Base-by-base conservation (phyloP, 2,113 vertebrate species). In the Connochaetes taurinus region DNA sequence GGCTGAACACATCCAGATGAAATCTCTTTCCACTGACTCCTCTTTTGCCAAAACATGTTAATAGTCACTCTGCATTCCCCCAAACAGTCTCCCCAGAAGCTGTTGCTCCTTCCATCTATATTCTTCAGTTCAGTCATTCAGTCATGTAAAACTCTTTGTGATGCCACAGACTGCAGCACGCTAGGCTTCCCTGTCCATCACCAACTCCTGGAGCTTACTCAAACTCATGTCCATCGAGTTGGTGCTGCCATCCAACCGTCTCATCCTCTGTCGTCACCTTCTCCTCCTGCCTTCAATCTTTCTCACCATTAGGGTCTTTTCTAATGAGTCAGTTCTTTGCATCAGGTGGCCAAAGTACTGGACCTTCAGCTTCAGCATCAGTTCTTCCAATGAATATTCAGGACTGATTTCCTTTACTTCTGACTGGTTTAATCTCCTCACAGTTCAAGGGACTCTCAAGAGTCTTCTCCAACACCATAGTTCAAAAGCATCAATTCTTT, bases 1-100 rank as follows among this genome's bases (percentile, higher is more conserved):
- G 76, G 74, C 74, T 53, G 47, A 94, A 40, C 19, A 85, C 29
- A 89, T 94, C 67, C n/a, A 88, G 78, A 86, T 36, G 50, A 93
- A 95, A 87, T 57, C 27, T 21, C 80, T 87, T 47, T 64, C 50
- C 23, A 55, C 13, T 92, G 58, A 16, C n/a, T 50, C 9, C 33
- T 91, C 83, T 74, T 83, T 23, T 88, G 83, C 64, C 21, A 89
- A 71, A 89, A 90, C 40, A 76, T 16, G 2, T 71, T 50, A 84
- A 40, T 2, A 47, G 45, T 84, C 27, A 33, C 81, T 85, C 57
- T 71, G 33, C 29, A 84, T 50, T 50, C 36, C 23, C 55, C 40
- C n/a, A 76, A 88, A 94, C 21, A 84, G 15, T 15, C 33, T 86
- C 58, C 14, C 25, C 50, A 94, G 67, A 94, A 80, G 23, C 17